Percentiles rank a stretch among this genome's conserved stretches.
Evolutionary conservation across 2,113 vertebrate species (phyloP).

Genomic region (Corapipo altera): DNA sequence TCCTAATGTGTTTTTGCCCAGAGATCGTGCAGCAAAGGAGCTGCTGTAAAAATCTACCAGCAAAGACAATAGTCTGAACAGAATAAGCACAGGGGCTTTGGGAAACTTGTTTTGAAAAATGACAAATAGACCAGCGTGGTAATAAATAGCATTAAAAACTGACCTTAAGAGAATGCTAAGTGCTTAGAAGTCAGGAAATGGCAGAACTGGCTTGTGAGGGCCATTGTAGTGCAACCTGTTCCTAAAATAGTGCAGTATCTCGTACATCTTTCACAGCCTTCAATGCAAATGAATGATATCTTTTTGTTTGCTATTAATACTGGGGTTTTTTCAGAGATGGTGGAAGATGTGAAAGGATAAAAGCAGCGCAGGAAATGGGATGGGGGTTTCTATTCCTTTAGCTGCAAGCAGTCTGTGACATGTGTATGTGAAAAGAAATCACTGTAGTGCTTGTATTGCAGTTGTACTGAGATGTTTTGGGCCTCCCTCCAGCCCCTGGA

Average conservation of each 20-base stretch:
- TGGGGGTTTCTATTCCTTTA: not conserved
- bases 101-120: not conserved
- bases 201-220: not conserved
- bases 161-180: conserved; percentile 25
- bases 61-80: not conserved
- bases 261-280: not conserved
- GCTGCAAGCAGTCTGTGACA: not conserved
- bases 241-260: conserved; percentile 27
- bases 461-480: not conserved
- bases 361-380: not conserved
- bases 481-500: not conserved
- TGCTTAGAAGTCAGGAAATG: conserved; percentile 45
- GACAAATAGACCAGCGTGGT: not conserved
- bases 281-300: not conserved
- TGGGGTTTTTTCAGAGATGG: not conserved
- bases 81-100: not conserved
- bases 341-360: not conserved
- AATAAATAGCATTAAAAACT: conserved; percentile 20
- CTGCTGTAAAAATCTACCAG: not conserved
- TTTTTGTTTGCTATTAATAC: conserved; percentile 45
- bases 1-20: not conserved
- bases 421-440: not conserved
- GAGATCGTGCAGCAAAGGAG: not conserved
- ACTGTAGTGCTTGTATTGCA: not conserved
- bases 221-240: not conserved